A percentile compares a stretch with the other conserved stretches of the same genome.
phyloP scores from a whole-genome alignment of 2,888 invertebrate genomes.

The Chelonus formosanus region DNA sequence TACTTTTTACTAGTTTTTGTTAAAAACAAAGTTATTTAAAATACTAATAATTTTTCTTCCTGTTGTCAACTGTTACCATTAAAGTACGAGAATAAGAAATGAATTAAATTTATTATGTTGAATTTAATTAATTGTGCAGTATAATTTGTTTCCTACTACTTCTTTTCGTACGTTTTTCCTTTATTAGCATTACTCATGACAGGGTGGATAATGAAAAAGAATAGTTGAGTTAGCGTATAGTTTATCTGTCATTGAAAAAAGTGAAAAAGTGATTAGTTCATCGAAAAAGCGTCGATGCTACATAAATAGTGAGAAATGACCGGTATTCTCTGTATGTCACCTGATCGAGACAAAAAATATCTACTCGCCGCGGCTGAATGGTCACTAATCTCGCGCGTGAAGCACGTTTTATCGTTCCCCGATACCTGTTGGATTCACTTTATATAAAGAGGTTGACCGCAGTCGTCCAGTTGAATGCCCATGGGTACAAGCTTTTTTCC shows the following conservation, averaged over 20 bases:
- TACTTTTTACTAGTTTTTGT: no score
- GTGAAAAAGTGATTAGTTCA: slow-evolving; percentile 3
- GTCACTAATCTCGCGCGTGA: slow-evolving; percentile 47
- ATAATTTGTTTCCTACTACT: no score
- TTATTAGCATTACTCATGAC: no score
- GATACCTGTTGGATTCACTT: slow-evolving; percentile 53
- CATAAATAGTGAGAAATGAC: slow-evolving; percentile 3
- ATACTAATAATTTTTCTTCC: no score
- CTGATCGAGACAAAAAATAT: slow-evolving; percentile 26
- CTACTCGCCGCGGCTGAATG: slow-evolving; percentile 28
- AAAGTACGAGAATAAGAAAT: no score
- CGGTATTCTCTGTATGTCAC: slow-evolving; percentile 4
- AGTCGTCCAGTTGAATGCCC: slow-evolving; percentile 25
- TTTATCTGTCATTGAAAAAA: slow-evolving; percentile 16
- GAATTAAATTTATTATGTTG: no score
- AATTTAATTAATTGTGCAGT: no score
- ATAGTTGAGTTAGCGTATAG: slow-evolving; percentile 28
- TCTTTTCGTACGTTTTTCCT: no score
- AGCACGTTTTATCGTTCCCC: slow-evolving; percentile 52
- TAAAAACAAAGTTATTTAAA: no score
- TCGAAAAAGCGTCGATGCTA: slow-evolving; percentile 2
- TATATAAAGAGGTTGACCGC: slow-evolving; percentile 40
- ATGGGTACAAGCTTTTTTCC: slow-evolving; percentile 24
- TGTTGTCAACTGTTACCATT: no score
- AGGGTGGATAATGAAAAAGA: background rate